A percentile compares a stretch with the other conserved stretches of the same genome.
Conservation (phyloP, 2,113 vertebrate genomes). For the Pluvialis apricaria region DNA sequence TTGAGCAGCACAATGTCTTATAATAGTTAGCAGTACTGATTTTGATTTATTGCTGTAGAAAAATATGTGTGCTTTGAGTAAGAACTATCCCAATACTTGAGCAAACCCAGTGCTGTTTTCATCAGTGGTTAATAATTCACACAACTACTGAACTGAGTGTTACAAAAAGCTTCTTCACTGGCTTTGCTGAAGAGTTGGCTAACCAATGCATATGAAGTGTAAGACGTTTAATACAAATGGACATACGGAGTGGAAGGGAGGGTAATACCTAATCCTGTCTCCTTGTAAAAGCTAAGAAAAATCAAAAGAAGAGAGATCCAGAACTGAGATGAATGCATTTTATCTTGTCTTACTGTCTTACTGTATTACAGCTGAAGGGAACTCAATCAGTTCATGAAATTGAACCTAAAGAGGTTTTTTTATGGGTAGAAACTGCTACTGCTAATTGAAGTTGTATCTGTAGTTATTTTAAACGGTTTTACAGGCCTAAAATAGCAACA, state of each 20-base stretch:
- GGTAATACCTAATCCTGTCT: background rate
- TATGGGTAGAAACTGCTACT: background rate
- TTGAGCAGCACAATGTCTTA: background rate
- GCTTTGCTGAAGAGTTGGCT: background rate
- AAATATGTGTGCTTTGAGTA: background rate
- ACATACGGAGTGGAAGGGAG: background rate
- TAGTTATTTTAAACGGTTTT: background rate
- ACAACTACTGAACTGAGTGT: background rate
- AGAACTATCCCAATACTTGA: background rate
- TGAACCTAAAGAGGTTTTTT: background rate
- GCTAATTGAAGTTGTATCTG: background rate
- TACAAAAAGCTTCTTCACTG: background rate
- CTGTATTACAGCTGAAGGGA: background rate
- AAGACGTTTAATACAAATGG: background rate
- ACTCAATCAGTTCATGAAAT: background rate
- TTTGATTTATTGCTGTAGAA: background rate
- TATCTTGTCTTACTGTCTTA: background rate
- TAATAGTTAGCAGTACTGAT: background rate
- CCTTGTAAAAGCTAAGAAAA: background rate
- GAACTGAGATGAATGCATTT: background rate
- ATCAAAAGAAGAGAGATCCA: background rate
- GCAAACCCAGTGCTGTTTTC: background rate
- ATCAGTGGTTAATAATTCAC: background rate
- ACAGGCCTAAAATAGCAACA: background rate
- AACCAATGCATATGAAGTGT: background rate